These are phyloP conservation scores for Melanotaenia maccullochi DNA, from an alignment of 2,797 vertebrate genomes.

Conservation along the genomic window DNA sequence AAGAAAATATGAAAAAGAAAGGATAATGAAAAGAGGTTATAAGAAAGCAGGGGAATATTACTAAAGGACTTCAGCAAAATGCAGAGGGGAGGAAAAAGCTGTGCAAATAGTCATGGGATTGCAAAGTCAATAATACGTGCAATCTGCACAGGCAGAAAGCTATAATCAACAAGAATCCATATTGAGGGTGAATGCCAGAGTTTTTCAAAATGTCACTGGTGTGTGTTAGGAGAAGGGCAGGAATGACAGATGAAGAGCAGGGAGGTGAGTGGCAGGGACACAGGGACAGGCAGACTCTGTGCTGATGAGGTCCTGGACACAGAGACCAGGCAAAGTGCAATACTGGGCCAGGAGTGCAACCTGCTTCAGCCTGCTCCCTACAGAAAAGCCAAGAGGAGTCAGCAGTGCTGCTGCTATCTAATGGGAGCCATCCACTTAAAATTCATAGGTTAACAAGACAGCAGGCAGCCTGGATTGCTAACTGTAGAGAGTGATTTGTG, in stretches of 20 bases:
- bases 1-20: slow-evolving; percentile 51
- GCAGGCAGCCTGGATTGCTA: slow-evolving; percentile 53
- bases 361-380: slow-evolving; percentile 61
- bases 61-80: slow-evolving; percentile 64
- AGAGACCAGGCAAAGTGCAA: slow-evolving; percentile 71
- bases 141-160: slow-evolving; percentile 82
- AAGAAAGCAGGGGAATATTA: slow-evolving; percentile 71
- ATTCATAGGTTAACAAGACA: slow-evolving; percentile 74
- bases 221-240: slow-evolving; percentile 86
- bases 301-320: slow-evolving; percentile 79
- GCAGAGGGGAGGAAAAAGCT: slow-evolving; percentile 71
- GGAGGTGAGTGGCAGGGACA: slow-evolving; percentile 72
- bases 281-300: slow-evolving; percentile 69
- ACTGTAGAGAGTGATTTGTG: slow-evolving; percentile 58
- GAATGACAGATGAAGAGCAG: slow-evolving; percentile 83
- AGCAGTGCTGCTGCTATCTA: slow-evolving; percentile 59
- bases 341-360: slow-evolving; percentile 60
- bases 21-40: slow-evolving; percentile 73
- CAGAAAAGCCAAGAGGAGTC: slow-evolving; percentile 71
- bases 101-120: slow-evolving; percentile 85
- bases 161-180: slow-evolving; percentile 87
- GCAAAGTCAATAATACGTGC: slow-evolving; percentile 84
- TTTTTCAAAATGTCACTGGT: slow-evolving; percentile 86
- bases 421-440: slow-evolving; percentile 66
- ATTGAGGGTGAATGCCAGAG: slow-evolving; percentile 85